These are phyloP conservation scores for Grammomys surdaster DNA, from an alignment of 2,113 vertebrate genomes.

Conservation along the genomic window DNA sequence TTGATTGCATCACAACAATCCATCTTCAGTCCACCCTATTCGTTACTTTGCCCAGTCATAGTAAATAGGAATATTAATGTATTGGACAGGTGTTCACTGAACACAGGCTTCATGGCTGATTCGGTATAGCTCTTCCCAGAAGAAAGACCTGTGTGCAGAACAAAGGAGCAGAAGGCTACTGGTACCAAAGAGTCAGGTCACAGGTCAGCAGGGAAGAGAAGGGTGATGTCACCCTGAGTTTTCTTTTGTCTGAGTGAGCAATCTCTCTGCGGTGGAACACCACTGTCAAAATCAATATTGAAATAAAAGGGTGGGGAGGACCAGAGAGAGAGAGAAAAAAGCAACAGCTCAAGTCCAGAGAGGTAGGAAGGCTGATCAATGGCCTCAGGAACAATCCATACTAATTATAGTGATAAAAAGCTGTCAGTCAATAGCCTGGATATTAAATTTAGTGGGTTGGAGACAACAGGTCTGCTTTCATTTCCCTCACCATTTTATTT, in stretches of 20 bases:
- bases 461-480: constrained; percentile 85
- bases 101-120: background rate
- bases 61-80: background rate
- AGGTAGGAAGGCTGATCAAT: constrained; percentile 74
- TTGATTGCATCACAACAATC: background rate
- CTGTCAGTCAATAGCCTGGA: constrained; percentile 85
- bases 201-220: background rate
- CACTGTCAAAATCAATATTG: constrained; percentile 82
- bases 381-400: constrained; percentile 85
- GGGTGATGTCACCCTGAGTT: background rate
- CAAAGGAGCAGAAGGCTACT: background rate
- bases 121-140: background rate
- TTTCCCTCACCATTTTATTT: constrained; percentile 79
- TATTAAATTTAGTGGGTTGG: constrained; percentile 87
- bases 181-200: background rate
- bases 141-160: accelerated
- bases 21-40: background rate
- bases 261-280: constrained; percentile 66
- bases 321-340: constrained; percentile 60
- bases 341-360: constrained; percentile 59
- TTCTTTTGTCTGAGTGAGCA: constrained; percentile 75
- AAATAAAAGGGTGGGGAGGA: constrained; percentile 78
- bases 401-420: constrained; percentile 88
- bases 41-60: background rate
- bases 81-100: background rate